A percentile compares a stretch with the other conserved stretches of the same genome.
These are phyloP conservation scores for Dendronephthya gigantea DNA, from an alignment of 64 coral and sea anemone species.

Conservation along the genomic window DNA sequence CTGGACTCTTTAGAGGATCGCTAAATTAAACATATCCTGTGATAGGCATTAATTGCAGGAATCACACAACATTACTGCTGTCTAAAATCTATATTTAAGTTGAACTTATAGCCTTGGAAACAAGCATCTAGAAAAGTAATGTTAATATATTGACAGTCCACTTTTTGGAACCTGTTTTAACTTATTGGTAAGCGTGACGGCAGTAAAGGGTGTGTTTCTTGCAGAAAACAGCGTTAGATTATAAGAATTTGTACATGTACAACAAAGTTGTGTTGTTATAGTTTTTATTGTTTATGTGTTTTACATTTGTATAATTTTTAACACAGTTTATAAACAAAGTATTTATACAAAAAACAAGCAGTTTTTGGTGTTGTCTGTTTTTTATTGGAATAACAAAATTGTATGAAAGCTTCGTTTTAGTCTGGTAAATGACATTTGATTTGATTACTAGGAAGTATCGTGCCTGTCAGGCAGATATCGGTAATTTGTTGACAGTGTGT, in stretches of 20 bases:
- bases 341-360: background rate
- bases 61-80: background rate
- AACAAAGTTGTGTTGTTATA: background rate
- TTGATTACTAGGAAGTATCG: no score
- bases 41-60: background rate
- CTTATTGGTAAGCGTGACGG: no score
- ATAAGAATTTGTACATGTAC: background rate
- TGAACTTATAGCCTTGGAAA: no score
- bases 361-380: background rate
- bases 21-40: background rate
- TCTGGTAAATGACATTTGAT: no score
- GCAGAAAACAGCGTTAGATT: background rate
- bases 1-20: background rate
- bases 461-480: no score
- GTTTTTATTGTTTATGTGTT: background rate
- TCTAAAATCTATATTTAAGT: background rate
- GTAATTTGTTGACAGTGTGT: no score
- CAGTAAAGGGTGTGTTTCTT: background rate
- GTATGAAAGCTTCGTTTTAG: no score
- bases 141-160: no score
- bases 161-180: no score
- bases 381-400: no score
- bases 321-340: background rate
- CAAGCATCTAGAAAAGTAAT: no score
- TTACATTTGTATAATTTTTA: background rate